Percentiles rank a stretch among this genome's conserved stretches.
Evolutionary conservation across 2,888 invertebrate species (phyloP).

Genomic region (Drosophila melanocephala): DNA sequence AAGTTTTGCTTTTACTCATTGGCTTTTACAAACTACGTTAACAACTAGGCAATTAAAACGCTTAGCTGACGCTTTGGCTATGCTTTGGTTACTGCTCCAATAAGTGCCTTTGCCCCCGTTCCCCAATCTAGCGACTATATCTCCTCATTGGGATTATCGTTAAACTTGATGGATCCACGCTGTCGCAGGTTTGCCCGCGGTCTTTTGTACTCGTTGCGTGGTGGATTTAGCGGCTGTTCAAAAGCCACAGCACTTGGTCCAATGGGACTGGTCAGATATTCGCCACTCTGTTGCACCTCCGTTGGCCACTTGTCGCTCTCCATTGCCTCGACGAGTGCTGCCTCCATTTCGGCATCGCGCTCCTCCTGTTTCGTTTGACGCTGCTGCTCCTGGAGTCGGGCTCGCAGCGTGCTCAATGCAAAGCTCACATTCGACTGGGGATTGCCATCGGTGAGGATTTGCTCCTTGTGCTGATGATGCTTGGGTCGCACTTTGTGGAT

Average conservation of each 20-base stretch:
- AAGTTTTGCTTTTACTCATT: constrained; percentile 48
- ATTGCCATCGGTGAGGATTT: constrained; percentile 22
- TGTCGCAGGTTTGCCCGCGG: constrained; percentile 65
- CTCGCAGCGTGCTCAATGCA: constrained; percentile 67
- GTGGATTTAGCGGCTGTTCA: constrained; percentile 55
- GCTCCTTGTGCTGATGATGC: constrained; percentile 46
- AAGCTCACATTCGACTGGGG: constrained; percentile 42
- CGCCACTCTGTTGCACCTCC: constrained; percentile 60
- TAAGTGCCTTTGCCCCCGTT: constrained; percentile 1
- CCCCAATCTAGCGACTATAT: constrained; percentile 29
- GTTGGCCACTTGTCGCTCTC: constrained; percentile 78
- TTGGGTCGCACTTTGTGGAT: constrained; percentile 45
- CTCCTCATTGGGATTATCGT: constrained; percentile 75
- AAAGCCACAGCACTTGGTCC: constrained; percentile 75
- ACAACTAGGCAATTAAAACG: constrained; percentile 58
- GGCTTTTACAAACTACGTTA: constrained; percentile 50
- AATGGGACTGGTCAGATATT: constrained; percentile 70
- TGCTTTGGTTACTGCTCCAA: constrained; percentile 65
- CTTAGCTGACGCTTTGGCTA: constrained; percentile 66
- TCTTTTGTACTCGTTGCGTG: constrained; percentile 53
- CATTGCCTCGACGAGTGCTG: constrained; percentile 58
- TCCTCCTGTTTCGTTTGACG: constrained; percentile 50
- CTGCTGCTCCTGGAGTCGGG: constrained; percentile 62
- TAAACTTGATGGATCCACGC: constrained; percentile 80
- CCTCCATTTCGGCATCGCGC: constrained; percentile 58